Conservation (phyloP, 2,113 vertebrate species). For the Oryzias woworae region DNA sequence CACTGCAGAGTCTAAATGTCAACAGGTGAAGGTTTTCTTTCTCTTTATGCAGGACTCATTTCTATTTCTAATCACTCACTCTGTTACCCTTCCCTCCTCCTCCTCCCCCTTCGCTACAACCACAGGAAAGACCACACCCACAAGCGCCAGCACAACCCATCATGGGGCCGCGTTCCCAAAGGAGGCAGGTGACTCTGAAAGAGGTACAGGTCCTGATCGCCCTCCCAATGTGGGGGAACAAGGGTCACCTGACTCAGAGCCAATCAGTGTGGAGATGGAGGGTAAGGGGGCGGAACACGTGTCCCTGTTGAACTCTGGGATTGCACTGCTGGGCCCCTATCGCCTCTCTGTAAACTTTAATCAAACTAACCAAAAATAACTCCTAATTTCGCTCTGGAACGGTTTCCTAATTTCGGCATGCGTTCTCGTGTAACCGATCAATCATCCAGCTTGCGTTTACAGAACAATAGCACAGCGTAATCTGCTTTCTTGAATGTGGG, state of each 20-base stretch:
- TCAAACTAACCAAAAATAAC: constrained; percentile 46
- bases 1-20: constrained; percentile 37
- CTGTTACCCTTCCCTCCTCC: constrained; percentile 66
- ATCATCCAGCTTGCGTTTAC: not conserved
- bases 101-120: constrained; percentile 68
- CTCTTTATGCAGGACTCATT: constrained; percentile 41
- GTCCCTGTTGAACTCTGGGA: constrained; percentile 61
- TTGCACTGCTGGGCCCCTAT: constrained; percentile 72
- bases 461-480: not conserved
- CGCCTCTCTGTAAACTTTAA: constrained; percentile 56
- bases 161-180: constrained; percentile 75
- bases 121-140: constrained; percentile 83
- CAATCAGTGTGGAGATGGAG: constrained; percentile 86
- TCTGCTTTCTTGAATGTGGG: not conserved
- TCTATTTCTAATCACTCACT: constrained; percentile 73
- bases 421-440: not conserved
- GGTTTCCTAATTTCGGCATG: constrained; percentile 4
- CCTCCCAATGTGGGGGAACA: constrained; percentile 77
- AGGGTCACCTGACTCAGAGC: constrained; percentile 81
- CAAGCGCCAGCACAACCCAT: constrained; percentile 79
- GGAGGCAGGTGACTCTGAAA: constrained; percentile 78
- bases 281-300: constrained; percentile 81
- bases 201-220: constrained; percentile 81
- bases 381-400: constrained; percentile 43
- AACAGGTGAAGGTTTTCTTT: constrained; percentile 38